phyloP scores from a whole-genome alignment of 1,140 invertebrate genomes.

The Macrobrachium rosenbergii region DNA sequence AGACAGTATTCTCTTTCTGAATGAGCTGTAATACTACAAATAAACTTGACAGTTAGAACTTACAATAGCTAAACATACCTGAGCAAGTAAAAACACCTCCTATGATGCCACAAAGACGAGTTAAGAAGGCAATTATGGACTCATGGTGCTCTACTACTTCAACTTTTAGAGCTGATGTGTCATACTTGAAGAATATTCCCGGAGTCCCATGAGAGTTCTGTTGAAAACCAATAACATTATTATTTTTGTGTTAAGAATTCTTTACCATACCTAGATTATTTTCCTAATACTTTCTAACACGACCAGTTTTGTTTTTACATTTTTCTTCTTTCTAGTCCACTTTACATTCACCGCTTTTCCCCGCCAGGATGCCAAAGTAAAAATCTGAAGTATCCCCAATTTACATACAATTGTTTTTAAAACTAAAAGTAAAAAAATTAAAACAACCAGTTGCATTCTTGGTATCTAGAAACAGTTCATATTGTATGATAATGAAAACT shows the following conservation, averaged over 20 bases:
- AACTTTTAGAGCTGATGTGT: slow-evolving; percentile 89
- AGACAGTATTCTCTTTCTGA: background rate
- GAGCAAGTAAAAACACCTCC: slow-evolving; percentile 92
- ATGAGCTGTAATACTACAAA: background rate
- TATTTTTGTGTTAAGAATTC: background rate
- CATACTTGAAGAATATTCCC: slow-evolving; percentile 96
- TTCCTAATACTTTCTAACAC: too few relatives aligned
- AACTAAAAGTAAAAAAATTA: too few relatives aligned
- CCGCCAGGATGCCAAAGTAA: too few relatives aligned
- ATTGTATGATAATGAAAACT: too few relatives aligned
- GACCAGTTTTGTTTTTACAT: too few relatives aligned
- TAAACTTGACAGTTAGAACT: background rate
- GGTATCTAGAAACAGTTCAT: too few relatives aligned
- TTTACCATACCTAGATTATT: too few relatives aligned
- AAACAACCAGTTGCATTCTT: too few relatives aligned
- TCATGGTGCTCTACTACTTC: slow-evolving; percentile 86
- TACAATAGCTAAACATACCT: slow-evolving; percentile 71
- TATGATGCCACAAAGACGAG: slow-evolving; percentile 89
- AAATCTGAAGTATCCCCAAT: too few relatives aligned
- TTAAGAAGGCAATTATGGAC: slow-evolving; percentile 82
- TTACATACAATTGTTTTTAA: too few relatives aligned
- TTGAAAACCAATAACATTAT: background rate
- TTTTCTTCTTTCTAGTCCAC: too few relatives aligned
- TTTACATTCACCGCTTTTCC: too few relatives aligned
- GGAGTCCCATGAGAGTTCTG: slow-evolving; percentile 91